phyloP scores from a whole-genome alignment of 2,888 invertebrate species.

The Sinodicranocentrus sp. region DNA sequence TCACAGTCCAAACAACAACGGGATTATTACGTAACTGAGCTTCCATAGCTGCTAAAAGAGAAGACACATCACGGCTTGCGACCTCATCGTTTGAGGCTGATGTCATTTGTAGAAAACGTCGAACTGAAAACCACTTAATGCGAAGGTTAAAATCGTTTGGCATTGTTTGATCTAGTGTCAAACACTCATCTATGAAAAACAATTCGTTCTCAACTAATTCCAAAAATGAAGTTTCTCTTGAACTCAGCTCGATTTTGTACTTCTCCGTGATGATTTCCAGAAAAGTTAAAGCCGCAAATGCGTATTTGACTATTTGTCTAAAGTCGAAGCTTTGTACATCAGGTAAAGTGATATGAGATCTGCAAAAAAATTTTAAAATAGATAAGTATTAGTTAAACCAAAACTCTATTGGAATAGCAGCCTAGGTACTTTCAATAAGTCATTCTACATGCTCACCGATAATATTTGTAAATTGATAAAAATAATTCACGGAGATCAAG shows the following conservation, averaged over 20 bases:
- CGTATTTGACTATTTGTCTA: conserved; percentile 11
- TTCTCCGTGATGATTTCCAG: conserved; percentile 47
- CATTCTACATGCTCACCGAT: conserved; percentile 79
- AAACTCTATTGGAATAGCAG: background rate
- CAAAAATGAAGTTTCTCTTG: background rate
- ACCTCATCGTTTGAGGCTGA: conserved; percentile 20
- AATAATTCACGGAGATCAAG: conserved; percentile 82
- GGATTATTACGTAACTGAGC: background rate
- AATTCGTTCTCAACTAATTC: conserved; percentile 45
- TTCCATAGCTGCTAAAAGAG: conserved; percentile 37
- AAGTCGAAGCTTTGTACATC: conserved; percentile 2
- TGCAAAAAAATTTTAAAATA: too few relatives aligned
- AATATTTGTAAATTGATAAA: conserved; percentile 81
- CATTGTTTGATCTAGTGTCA: background rate
- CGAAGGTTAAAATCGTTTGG: conserved; percentile 44
- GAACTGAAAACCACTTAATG: conserved; percentile 38
- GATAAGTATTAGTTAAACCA: too few relatives aligned
- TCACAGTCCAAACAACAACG: conserved; percentile 45
- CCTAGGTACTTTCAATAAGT: background rate
- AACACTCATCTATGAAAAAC: conserved; percentile 46
- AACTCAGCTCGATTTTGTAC: conserved; percentile 28
- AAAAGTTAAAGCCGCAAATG: background rate
- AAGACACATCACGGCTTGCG: conserved; percentile 11
- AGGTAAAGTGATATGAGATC: conserved; percentile 41
- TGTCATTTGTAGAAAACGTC: conserved; percentile 37